A percentile compares a stretch with the other conserved stretches of the same genome.
Evolutionary conservation across 2,797 vertebrate species (phyloP).

Genomic region (Caiman crocodilus): DNA sequence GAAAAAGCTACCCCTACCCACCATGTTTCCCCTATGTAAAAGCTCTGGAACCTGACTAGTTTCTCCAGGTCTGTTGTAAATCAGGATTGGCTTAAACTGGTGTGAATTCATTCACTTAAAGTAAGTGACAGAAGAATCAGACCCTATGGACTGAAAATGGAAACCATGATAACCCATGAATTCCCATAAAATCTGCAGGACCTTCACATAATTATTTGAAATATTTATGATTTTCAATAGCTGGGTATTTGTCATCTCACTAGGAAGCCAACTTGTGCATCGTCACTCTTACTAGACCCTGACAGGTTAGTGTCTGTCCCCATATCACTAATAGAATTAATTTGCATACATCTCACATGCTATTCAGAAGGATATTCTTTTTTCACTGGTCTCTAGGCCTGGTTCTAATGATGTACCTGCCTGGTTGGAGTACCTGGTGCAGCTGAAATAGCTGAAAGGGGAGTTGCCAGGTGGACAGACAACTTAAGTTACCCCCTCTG

Average conservation of each 20-base stretch:
- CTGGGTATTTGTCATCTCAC: background rate
- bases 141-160: background rate
- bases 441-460: background rate
- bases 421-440: accelerated
- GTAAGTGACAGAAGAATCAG: background rate
- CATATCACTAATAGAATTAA: background rate
- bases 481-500: background rate
- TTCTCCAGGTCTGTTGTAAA: background rate
- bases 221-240: background rate
- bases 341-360: background rate
- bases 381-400: background rate
- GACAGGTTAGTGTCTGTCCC: background rate
- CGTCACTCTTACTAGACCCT: background rate
- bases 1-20: no score
- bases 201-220: background rate
- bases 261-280: background rate
- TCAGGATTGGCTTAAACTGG: background rate
- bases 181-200: background rate
- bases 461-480: background rate
- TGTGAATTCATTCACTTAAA: constrained; percentile 23
- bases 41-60: background rate
- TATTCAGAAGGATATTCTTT: background rate
- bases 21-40: no score
- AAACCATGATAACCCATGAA: background rate
- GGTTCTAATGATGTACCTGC: background rate